Conservation (phyloP, 1,140 invertebrate species). For the Sinella curviseta region DNA sequence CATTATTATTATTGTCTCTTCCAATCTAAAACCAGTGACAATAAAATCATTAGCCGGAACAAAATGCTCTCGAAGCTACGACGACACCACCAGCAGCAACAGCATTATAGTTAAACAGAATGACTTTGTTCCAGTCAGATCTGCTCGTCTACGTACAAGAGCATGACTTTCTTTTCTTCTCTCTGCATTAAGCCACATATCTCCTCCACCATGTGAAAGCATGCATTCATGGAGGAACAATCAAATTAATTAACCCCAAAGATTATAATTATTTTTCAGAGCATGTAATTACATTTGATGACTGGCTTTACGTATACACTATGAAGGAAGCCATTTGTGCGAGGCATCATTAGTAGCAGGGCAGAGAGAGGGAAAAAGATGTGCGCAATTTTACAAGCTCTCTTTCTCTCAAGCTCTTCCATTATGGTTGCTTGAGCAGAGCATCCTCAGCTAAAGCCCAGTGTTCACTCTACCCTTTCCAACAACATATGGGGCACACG, state of each 20-base stretch:
- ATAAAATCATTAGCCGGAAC: conserved; percentile 25
- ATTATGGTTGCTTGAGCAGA: neutral
- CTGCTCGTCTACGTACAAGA: neutral
- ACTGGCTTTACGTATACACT: conserved; percentile 12
- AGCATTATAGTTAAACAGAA: neutral
- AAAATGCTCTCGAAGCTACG: conserved; percentile 8
- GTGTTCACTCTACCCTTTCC: too few relatives aligned
- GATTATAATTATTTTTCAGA: conserved; percentile 25
- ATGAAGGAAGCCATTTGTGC: conserved; percentile 20
- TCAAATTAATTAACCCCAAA: conserved; percentile 27
- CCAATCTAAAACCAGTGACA: conserved; percentile 11
- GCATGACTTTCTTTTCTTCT: neutral
- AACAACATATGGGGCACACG: neutral
- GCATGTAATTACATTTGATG: conserved; percentile 26
- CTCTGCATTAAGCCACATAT: conserved; percentile 10
- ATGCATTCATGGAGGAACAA: conserved; percentile 23
- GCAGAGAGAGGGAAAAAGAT: neutral
- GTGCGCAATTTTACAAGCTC: conserved; percentile 7
- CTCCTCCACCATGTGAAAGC: neutral
- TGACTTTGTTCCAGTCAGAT: neutral
- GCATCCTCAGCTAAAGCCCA: neutral
- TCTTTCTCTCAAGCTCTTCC: neutral
- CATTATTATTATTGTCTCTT: neutral
- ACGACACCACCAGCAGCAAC: neutral
- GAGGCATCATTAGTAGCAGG: conserved; percentile 1